Evolutionary conservation across 2,113 vertebrate species (phyloP).

Genomic region (Anolis sagrei): DNA sequence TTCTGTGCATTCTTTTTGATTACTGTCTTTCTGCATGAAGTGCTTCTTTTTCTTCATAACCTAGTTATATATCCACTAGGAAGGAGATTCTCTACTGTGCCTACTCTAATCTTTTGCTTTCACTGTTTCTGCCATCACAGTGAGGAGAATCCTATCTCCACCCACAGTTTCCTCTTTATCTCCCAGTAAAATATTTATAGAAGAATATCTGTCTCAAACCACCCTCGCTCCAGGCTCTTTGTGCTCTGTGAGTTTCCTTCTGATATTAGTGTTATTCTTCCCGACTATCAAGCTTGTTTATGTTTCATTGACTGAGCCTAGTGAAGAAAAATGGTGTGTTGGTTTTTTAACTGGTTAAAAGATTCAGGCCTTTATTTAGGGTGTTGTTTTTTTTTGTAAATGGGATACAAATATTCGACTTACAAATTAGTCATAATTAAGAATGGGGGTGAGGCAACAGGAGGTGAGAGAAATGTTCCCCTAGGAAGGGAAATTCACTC

Average conservation of each 20-base stretch:
- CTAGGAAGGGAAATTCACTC: too few relatives aligned
- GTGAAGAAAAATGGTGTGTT: background rate
- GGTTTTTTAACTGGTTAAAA: background rate
- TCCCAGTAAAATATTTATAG: conserved; percentile 18
- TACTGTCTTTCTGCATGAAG: background rate
- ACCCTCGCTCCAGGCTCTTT: background rate
- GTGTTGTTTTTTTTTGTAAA: background rate
- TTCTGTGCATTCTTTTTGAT: background rate
- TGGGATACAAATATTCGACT: background rate
- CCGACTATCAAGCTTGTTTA: background rate
- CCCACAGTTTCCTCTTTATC: conserved; percentile 65
- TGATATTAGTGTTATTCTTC: conserved; percentile 7
- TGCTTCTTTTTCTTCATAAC: conserved; percentile 31
- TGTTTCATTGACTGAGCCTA: background rate
- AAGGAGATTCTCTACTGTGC: conserved; percentile 47
- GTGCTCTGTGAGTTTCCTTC: background rate
- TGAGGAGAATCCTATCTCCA: conserved; percentile 51
- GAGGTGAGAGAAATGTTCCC: too few relatives aligned
- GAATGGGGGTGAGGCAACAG: too few relatives aligned
- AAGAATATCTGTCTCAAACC: background rate
- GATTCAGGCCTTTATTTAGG: background rate
- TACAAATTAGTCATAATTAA: too few relatives aligned
- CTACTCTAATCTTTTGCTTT: conserved; percentile 43
- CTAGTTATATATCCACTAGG: conserved; percentile 20
- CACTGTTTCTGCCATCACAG: background rate